Conservation (phyloP, 1,140 invertebrate species). For the Solen grandis region DNA sequence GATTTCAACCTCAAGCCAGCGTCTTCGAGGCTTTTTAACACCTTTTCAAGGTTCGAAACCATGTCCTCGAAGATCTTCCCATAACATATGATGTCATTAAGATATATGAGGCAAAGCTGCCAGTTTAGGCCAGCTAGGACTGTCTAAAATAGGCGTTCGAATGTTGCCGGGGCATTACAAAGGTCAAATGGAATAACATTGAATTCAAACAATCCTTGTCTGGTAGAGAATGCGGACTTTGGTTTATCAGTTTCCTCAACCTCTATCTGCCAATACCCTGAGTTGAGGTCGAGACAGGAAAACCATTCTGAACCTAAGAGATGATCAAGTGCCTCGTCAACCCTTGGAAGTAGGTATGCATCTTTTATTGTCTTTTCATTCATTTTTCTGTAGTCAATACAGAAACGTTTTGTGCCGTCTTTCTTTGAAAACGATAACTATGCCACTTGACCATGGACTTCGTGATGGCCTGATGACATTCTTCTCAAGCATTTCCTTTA, state of each 20-base stretch:
- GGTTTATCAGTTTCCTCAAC: neutral
- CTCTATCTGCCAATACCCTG: conserved; percentile 59
- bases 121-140: conserved; percentile 37
- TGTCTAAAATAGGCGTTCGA: conserved; percentile 17
- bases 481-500: too few species aligned
- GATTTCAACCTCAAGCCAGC: conserved; percentile 49
- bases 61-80: conserved; percentile 24
- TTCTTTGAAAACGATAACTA: conserved; percentile 81
- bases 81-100: conserved; percentile 56
- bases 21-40: conserved; percentile 1
- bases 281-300: too few species aligned
- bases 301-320: too few species aligned
- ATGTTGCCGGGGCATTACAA: conserved; percentile 25
- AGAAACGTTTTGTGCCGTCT: conserved; percentile 80
- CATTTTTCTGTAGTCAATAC: too few species aligned
- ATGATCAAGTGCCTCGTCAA: too few species aligned
- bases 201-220: conserved; percentile 50
- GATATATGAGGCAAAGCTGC: conserved; percentile 35
- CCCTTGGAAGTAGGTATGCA: too few species aligned
- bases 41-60: neutral
- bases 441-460: conserved; percentile 81
- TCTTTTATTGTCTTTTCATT: too few species aligned
- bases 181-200: conserved; percentile 30
- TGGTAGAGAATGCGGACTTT: conserved; percentile 49
- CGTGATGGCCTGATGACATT: too few species aligned